phyloP scores from a whole-genome alignment of 1,140 invertebrate genomes.

The Brachionus rotundiformis region DNA sequence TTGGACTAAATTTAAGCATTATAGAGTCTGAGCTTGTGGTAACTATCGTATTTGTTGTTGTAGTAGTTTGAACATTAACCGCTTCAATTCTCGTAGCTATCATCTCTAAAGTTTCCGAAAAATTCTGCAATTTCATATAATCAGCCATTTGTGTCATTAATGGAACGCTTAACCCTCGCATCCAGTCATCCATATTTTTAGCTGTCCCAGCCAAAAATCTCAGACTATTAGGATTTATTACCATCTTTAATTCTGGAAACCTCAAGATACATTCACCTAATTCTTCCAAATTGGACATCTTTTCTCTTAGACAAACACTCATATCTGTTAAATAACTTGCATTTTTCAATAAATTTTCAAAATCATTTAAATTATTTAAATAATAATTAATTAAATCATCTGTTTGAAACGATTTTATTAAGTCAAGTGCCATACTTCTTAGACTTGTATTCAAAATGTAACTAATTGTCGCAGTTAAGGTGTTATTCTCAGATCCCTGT shows the following conservation, averaged over 20 bases:
- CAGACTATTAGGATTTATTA: not conserved
- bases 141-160: not conserved
- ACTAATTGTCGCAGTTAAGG: no score
- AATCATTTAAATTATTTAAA: no score
- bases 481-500: not conserved
- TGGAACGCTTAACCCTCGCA: not conserved
- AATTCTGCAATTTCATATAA: not conserved
- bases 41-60: not conserved
- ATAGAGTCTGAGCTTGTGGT: not conserved
- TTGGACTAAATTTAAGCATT: not conserved
- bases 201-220: not conserved
- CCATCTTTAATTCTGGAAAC: not conserved
- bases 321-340: not conserved
- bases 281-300: not conserved
- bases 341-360: not conserved
- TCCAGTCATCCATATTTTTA: not conserved
- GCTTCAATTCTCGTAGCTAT: not conserved
- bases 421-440: not conserved
- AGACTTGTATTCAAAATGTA: not conserved
- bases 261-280: not conserved
- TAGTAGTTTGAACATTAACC: no score
- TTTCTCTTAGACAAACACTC: not conserved
- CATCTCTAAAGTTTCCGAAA: not conserved
- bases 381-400: not conserved
- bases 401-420: not conserved